These are phyloP conservation scores for Elysia chlorotica DNA, from an alignment of 1,140 invertebrate species.

Conservation along the genomic window DNA sequence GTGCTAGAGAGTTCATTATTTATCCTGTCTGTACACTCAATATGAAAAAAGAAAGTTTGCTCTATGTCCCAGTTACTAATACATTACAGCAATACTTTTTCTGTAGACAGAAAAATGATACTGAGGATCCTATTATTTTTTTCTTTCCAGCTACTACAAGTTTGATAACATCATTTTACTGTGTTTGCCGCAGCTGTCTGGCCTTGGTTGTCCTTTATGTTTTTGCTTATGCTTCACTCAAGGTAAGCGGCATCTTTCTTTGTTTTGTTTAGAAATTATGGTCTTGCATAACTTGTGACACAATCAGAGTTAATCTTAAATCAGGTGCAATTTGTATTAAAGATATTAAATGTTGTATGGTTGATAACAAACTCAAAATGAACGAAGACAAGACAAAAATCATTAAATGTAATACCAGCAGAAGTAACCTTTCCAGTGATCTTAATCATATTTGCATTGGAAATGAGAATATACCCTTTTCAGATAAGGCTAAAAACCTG, in stretches of 20 bases:
- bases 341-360: too few relatives aligned
- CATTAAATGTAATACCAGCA: too few relatives aligned
- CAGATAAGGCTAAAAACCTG: too few relatives aligned
- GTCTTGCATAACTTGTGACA: not conserved
- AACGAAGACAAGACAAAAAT: too few relatives aligned
- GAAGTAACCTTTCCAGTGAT: too few relatives aligned
- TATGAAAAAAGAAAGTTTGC: not conserved
- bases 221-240: slow-evolving; percentile 78
- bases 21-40: not conserved
- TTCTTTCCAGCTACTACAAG: slow-evolving; percentile 77
- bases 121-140: not conserved
- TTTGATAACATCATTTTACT: slow-evolving; percentile 83
- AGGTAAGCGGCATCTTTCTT: slow-evolving; percentile 42
- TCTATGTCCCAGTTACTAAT: not conserved
- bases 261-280: not conserved
- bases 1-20: too few relatives aligned
- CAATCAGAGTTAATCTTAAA: too few relatives aligned
- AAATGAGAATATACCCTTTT: too few relatives aligned
- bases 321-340: not conserved
- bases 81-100: not conserved
- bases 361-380: too few relatives aligned
- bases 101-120: not conserved
- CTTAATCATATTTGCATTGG: too few relatives aligned
- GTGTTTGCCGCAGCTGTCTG: slow-evolving; percentile 78
- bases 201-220: slow-evolving; percentile 84